Evolutionary conservation across 2,797 vertebrate species (phyloP), one percentile per base, ranked within the genome.

Genomic region (Cryptoprocta ferox): DNA sequence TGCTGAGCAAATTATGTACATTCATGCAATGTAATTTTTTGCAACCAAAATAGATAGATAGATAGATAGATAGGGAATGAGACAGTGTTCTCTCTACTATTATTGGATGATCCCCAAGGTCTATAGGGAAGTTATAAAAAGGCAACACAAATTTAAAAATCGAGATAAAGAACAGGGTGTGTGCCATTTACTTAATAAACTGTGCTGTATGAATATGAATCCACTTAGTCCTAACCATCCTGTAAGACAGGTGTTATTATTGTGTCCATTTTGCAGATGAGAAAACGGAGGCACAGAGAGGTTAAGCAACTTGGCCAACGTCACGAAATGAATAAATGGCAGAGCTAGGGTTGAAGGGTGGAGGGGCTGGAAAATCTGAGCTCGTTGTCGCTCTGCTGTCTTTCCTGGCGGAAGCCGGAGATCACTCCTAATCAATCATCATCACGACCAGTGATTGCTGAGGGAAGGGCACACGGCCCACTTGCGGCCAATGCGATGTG

Each of bases 1-100:
- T 91, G 37, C 82, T 93, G 81, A 94, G 73, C 61, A 91, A 93
- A 45, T 94, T 76, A 39, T 30, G 45, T 37, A 35, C 13, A 75
- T 28, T 59, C n/a, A 28, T 59, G 37, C 53, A 71, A 71, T 80
- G 28, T 42, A 71, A 88, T 71, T 88, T 71, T 73, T 50, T 78
- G 48, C 37, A 83, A 21, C 19, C 6, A 61, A 79, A 39, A 12
- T 6, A 75, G 76, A n/a, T 26, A 30, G 50, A 53, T 53, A 53
- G 50, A 56, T 56, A 56, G 24, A 11, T 61, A 61, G 10, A 50
- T 5, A 2, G 39, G 13, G 21, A 8, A 61, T 0, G 10, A 78
- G 10, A 35, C 90, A 68, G 48, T 39, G 13, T 42, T 21, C 0
- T 88, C 56, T 83, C 4, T 37, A 16, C 32, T 32, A 9, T 80